Conservation (phyloP, 2,113 vertebrate genomes). For the Vidua macroura region DNA sequence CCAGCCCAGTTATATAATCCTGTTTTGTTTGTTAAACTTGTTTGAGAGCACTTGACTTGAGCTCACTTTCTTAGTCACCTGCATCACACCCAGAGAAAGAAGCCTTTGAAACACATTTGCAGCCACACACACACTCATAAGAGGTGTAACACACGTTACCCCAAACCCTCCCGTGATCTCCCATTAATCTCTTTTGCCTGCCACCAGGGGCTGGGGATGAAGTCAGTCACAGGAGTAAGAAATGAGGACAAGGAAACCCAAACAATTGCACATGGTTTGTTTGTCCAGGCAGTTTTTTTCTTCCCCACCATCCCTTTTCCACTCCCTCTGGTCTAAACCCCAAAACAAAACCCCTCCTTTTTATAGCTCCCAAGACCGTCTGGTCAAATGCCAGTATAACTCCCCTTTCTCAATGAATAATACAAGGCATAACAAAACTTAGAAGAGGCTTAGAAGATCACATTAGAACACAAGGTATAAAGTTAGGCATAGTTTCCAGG, state of each 20-base stretch:
- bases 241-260: not conserved
- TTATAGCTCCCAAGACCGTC: not conserved
- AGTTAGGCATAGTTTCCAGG: not conserved
- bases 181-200: not conserved
- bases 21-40: constrained; percentile 62
- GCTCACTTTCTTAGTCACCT: constrained; percentile 7
- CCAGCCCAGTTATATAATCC: constrained; percentile 42
- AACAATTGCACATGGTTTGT: not conserved
- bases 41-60: constrained; percentile 35
- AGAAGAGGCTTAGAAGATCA: not conserved
- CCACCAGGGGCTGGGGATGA: not conserved
- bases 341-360: not conserved
- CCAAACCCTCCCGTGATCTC: not conserved
- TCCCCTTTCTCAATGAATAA: not conserved
- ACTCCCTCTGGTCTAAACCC: not conserved
- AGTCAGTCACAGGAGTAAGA: not conserved
- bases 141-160: not conserved
- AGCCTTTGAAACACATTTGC: not conserved
- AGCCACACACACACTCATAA: not conserved
- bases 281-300: not conserved
- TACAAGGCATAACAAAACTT: not conserved
- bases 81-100: not conserved
- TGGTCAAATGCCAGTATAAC: not conserved
- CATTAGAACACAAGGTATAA: not conserved
- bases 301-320: not conserved